phyloP scores from a whole-genome alignment of 2,888 invertebrate species.

The Tetramorium bicarinatum region DNA sequence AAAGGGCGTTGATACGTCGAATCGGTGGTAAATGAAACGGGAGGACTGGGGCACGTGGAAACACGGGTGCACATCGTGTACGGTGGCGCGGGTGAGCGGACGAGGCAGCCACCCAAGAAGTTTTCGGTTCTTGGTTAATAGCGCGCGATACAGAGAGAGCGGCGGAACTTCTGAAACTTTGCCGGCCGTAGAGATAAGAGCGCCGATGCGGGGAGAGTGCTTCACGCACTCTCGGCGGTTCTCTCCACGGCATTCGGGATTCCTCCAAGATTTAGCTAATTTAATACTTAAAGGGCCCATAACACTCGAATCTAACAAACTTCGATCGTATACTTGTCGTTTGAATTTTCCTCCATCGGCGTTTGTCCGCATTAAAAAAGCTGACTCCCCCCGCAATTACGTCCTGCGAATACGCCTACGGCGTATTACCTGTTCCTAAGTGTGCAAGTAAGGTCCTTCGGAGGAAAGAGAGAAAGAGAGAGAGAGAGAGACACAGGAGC shows the following conservation, averaged over 20 bases:
- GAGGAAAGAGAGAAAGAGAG: neutral
- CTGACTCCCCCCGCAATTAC: neutral
- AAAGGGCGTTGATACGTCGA: constrained; percentile 66
- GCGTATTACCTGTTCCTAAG: constrained; percentile 9
- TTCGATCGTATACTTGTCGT: constrained; percentile 37
- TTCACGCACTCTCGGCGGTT: constrained; percentile 38
- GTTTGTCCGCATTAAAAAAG: constrained; percentile 31
- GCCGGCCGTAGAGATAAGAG: constrained; percentile 66
- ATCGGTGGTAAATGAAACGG: constrained; percentile 74
- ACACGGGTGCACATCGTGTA: constrained; percentile 42
- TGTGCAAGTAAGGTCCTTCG: neutral
- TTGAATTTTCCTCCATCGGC: constrained; percentile 12
- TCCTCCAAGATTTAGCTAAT: constrained; percentile 48
- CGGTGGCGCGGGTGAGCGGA: constrained; percentile 29
- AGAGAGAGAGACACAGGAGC: neutral
- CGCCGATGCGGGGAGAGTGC: constrained; percentile 48
- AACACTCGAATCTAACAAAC: constrained; percentile 49
- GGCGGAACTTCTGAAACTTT: constrained; percentile 66
- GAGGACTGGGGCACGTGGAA: constrained; percentile 65
- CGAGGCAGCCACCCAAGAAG: constrained; percentile 81
- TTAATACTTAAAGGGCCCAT: constrained; percentile 33
- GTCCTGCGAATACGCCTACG: neutral
- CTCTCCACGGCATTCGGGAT: constrained; percentile 40
- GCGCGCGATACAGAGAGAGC: constrained; percentile 76
- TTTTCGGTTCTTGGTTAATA: constrained; percentile 82